Evolutionary conservation across 2,113 vertebrate species (phyloP).

Genomic region (Myotis lucifugus): DNA sequence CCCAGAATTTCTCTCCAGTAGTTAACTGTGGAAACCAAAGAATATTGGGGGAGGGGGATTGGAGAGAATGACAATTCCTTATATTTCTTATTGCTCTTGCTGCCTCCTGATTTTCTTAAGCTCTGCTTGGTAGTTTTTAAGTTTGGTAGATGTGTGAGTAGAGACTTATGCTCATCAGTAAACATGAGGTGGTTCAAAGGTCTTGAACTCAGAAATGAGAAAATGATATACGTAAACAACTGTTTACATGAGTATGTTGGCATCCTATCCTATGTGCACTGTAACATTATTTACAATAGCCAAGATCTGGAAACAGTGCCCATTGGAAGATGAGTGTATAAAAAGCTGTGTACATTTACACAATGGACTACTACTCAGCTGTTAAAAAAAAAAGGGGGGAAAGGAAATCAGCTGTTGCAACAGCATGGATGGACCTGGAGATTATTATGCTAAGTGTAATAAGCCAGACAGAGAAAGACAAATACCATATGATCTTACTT

Average conservation of each 20-base stretch:
- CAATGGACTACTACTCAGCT: neutral
- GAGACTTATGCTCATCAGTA: neutral
- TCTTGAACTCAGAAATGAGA: conserved; percentile 8
- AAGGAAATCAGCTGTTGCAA: neutral
- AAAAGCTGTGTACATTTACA: neutral
- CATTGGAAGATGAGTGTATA: neutral
- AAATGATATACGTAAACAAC: neutral
- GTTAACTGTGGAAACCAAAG: neutral
- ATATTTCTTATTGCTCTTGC: neutral
- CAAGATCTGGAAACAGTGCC: neutral
- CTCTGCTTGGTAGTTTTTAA: neutral
- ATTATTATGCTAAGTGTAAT: neutral
- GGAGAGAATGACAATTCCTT: neutral
- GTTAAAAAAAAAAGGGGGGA: neutral
- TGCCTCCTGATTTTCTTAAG: neutral
- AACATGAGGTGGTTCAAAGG: neutral
- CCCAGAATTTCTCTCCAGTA: neutral
- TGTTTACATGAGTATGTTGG: neutral
- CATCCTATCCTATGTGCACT: neutral
- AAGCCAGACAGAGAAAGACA: neutral
- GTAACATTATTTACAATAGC: neutral
- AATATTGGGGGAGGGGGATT: neutral
- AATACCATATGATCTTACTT: neutral
- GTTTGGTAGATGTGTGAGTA: neutral
- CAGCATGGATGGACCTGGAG: neutral